A percentile compares a stretch with the other conserved stretches of the same genome.
phyloP scores from a whole-genome alignment of 2,797 vertebrate species.

The Odontamblyopus lacepedii region DNA sequence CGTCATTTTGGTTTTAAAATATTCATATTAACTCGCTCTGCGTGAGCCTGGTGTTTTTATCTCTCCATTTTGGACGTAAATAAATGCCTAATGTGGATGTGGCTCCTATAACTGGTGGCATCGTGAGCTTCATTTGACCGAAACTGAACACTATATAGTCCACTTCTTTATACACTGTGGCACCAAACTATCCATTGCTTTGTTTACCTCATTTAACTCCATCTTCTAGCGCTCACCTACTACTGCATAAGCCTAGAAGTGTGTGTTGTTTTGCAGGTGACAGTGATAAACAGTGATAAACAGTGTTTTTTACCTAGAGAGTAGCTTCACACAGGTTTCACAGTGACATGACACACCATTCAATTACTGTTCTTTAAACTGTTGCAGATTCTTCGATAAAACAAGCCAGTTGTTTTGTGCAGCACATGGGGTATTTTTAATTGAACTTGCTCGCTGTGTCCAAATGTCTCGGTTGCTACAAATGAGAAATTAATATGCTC shows the following conservation, averaged over 20 bases:
- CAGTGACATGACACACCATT: conserved; percentile 17
- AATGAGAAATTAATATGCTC: conserved; percentile 8
- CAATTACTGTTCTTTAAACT: conserved; percentile 17
- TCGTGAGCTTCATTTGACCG: too few species aligned
- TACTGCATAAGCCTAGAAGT: not conserved
- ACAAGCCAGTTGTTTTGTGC: not conserved
- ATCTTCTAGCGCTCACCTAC: too few species aligned
- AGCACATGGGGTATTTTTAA: not conserved
- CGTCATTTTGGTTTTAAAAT: too few species aligned
- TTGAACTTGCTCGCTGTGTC: conserved; percentile 16
- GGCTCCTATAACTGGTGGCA: too few species aligned
- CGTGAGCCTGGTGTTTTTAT: too few species aligned
- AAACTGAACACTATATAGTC: too few species aligned
- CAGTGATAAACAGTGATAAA: conserved; percentile 8
- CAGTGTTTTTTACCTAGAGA: not conserved
- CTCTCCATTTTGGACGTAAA: too few species aligned
- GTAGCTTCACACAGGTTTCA: not conserved
- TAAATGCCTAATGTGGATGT: too few species aligned
- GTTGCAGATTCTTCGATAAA: conserved; percentile 3
- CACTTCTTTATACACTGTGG: too few species aligned
- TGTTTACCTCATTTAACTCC: too few species aligned
- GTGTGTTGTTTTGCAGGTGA: conserved; percentile 11
- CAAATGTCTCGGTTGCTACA: conserved; percentile 9
- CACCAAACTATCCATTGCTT: too few species aligned
- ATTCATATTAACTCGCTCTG: too few species aligned